These are phyloP conservation scores for Lerista edwardsae DNA, from an alignment of 2,797 vertebrate genomes.

Conservation along the genomic window DNA sequence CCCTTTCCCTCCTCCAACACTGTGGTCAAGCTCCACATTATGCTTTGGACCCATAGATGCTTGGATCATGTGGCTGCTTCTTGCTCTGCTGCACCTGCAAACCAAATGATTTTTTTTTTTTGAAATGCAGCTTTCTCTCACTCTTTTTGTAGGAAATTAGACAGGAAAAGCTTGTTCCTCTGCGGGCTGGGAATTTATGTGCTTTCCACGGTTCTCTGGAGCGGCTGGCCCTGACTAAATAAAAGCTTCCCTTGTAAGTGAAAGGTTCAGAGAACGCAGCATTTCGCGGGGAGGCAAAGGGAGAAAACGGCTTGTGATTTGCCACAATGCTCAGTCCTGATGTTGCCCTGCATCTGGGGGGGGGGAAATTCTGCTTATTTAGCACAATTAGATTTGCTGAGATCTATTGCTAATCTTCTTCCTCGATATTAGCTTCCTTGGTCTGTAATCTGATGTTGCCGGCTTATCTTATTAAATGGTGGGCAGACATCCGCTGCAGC, in stretches of 20 bases:
- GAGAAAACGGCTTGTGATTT: not conserved
- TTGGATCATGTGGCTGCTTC: not conserved
- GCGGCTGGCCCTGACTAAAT: not conserved
- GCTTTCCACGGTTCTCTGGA: not conserved
- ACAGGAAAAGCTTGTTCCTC: not conserved
- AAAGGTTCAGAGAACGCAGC: not conserved
- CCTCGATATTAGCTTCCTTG: not conserved
- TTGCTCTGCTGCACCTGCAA: not conserved
- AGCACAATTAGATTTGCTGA: not conserved
- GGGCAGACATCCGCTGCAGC: rapidly evolving
- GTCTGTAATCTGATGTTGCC: not conserved
- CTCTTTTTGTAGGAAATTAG: not conserved
- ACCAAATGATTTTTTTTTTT: no score
- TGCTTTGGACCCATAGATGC: not conserved
- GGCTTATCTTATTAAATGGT: not conserved
- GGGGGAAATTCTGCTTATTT: not conserved
- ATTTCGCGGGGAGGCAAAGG: not conserved
- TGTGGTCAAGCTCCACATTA: no score
- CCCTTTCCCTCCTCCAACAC: no score
- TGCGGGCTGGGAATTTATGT: not conserved
- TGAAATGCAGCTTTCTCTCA: not conserved
- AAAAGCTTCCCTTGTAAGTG: not conserved
- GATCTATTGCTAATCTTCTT: conserved; percentile 9
- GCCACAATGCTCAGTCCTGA: not conserved
- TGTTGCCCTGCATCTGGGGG: not conserved